These are phyloP conservation scores for Dendrolimus pini DNA, from an alignment of 2,888 invertebrate genomes.

Conservation along the genomic window DNA sequence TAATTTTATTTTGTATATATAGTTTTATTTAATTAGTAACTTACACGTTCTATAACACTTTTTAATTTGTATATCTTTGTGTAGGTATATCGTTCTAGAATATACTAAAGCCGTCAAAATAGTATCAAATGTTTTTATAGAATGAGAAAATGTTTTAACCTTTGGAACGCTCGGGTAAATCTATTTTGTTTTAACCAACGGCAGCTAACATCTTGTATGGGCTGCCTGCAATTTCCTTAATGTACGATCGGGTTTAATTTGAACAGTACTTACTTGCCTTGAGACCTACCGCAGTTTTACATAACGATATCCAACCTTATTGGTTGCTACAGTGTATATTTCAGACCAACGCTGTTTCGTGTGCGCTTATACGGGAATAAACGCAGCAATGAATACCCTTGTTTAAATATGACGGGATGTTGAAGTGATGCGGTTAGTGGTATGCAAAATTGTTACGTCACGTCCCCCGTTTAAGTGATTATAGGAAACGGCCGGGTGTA, in stretches of 20 bases:
- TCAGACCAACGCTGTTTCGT: neutral
- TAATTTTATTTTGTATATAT: no score
- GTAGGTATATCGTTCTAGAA: no score
- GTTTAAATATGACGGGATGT: neutral
- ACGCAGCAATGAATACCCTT: neutral
- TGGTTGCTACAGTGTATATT: neutral
- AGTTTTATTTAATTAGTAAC: no score
- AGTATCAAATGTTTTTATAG: no score
- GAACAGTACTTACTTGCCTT: constrained; percentile 9
- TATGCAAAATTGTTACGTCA: neutral
- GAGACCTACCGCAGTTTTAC: constrained; percentile 6
- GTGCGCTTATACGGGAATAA: neutral
- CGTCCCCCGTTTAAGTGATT: neutral
- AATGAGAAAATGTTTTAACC: no score
- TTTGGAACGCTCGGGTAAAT: neutral
- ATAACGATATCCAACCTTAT: neutral
- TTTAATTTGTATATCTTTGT: no score
- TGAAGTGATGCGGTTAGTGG: neutral
- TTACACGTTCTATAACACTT: no score
- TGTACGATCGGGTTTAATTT: constrained; percentile 20
- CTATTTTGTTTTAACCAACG: neutral
- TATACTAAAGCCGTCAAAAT: no score
- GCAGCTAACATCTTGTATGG: neutral
- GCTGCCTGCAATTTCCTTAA: constrained; percentile 18
- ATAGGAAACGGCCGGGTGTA: neutral